Evolutionary conservation across 2,113 vertebrate species (phyloP), one percentile per base, ranked within the genome.

Genomic region (Tiliqua scincoides): DNA sequence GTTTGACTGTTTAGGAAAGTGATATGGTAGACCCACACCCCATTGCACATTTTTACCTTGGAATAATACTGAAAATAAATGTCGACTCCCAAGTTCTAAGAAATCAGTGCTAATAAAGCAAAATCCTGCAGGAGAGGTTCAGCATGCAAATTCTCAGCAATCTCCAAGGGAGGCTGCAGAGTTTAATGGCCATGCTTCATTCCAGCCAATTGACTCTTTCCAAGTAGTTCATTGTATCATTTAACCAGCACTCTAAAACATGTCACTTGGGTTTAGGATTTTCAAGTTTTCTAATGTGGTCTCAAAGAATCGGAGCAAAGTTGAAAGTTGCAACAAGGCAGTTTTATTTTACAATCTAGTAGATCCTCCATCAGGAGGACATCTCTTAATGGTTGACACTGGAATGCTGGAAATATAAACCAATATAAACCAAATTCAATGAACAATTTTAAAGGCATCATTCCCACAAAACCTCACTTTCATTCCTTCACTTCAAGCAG

Each of bases 211-310:
- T 89, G 3, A 52, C 89, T 91, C 80, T 68, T 32, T 85, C 85
- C 85, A 93, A 91, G 90, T 78, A 82, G 30, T 62, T 89, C 82
- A 57, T 83, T 82, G 48, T 89, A 89, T 78, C 73, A 78, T 48
- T 75, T 48, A 89, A 14, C 35, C 21, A 80, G 35, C 61, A 84
- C 80, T 76, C 82, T 4, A 85, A 75, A 86, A 79, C 75, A 48
- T 83, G 20, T 72, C 81, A 67, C 61, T 79, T 88, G 79, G 62
- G 76, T 68, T 20, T 77, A 91, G 90, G 80, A 4, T 89, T 61
- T 61, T 79, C 77, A 57, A 63, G 40, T 43, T 87, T 20, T 75
- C 67, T 88, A 68, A 83, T 68, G 32, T 32, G 82, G 14, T 79
- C 70, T 90, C 75, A 77, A 91, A 83, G 79, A 87, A 54, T 79